Conservation (phyloP, 2,113 vertebrate species). For the Chaetura pelagica region DNA sequence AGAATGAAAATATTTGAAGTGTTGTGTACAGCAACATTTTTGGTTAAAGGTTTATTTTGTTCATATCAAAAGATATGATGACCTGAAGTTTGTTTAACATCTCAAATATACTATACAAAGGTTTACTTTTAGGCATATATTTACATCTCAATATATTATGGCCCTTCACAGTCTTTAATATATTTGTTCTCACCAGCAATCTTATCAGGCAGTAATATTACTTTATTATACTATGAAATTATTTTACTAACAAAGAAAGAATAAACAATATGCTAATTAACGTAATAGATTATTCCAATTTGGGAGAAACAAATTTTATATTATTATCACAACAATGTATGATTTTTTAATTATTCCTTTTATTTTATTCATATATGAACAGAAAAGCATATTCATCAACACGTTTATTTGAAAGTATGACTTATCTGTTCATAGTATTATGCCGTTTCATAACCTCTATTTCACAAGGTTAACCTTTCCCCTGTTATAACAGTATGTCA, state of each 20-base stretch:
- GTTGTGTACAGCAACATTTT: not conserved
- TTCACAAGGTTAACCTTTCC: not conserved
- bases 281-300: not conserved
- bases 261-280: not conserved
- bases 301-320: not conserved
- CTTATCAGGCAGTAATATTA: not conserved
- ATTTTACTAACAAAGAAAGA: not conserved
- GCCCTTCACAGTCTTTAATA: not conserved
- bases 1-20: not conserved
- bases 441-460: not conserved
- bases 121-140: not conserved
- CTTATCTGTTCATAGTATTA: not conserved
- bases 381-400: not conserved
- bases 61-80: not conserved
- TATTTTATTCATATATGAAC: not conserved
- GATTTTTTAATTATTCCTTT: not conserved
- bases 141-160: not conserved
- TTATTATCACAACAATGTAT: not conserved
- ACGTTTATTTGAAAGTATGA: not conserved
- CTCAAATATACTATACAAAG: not conserved
- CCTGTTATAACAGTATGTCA: not conserved
- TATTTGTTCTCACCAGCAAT: not conserved
- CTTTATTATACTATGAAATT: not conserved
- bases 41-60: not conserved
- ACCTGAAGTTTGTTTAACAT: not conserved